Evolutionary conservation across 2,888 invertebrate species (phyloP).

Genomic region (Gonocerus acuteangulatus): DNA sequence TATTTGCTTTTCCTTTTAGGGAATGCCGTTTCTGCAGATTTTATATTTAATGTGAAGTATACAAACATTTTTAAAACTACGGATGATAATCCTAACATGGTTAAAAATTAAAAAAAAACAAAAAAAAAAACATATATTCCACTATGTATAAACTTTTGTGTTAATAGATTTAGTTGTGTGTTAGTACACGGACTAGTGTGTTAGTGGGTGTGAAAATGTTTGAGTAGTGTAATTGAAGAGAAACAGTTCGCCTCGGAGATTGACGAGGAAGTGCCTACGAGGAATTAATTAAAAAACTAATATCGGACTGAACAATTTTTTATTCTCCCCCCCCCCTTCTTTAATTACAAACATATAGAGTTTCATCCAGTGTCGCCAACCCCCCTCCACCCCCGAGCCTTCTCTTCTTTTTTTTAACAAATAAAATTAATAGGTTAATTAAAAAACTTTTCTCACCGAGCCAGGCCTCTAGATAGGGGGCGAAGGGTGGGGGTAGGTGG

Average conservation of each 20-base stretch:
- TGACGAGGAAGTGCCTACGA: background rate
- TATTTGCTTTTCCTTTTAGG: too few relatives aligned
- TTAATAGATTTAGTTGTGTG: too few relatives aligned
- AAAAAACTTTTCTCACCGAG: constrained; percentile 27
- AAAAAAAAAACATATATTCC: too few relatives aligned
- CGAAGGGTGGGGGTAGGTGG: constrained; percentile 16
- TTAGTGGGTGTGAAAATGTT: too few relatives aligned
- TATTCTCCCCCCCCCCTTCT: constrained; percentile 15
- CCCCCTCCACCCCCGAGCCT: background rate
- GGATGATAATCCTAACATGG: too few relatives aligned
- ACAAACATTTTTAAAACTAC: too few relatives aligned
- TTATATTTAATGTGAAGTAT: too few relatives aligned
- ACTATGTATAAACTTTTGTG: too few relatives aligned
- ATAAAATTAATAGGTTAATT: constrained; percentile 32
- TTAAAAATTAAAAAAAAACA: too few relatives aligned
- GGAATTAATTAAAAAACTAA: constrained; percentile 33
- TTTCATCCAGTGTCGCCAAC: constrained; percentile 30
- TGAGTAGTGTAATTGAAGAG: background rate
- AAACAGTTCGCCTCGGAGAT: background rate
- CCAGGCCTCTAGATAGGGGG: constrained; percentile 7
- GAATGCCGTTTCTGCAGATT: too few relatives aligned
- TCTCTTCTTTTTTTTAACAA: constrained; percentile 12
- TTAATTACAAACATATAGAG: constrained; percentile 34
- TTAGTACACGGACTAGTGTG: too few relatives aligned
- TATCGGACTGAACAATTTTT: constrained; percentile 24